Evolutionary conservation across 2,888 invertebrate genomes (phyloP).

Genomic region (Itoplectis maculator): DNA sequence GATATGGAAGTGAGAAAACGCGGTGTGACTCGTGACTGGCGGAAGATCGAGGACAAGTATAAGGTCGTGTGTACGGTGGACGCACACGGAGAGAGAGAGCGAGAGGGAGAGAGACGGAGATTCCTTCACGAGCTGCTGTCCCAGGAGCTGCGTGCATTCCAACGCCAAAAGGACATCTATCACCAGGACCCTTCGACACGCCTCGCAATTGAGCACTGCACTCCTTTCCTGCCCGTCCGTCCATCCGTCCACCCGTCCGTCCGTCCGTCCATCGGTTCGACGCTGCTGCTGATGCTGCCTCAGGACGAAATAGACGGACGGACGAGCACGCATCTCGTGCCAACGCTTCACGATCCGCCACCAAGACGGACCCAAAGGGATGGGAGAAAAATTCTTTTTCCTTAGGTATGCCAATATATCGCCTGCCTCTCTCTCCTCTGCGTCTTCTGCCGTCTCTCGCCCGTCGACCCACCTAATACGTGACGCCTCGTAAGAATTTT

Average conservation of each 20-base stretch:
- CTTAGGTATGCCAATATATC: constrained; percentile 84
- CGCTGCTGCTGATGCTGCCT: constrained; percentile 47
- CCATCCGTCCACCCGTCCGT: constrained; percentile 46
- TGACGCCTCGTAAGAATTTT: constrained; percentile 82
- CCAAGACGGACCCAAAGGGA: constrained; percentile 67
- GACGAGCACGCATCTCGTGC: constrained; percentile 67
- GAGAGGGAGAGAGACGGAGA: constrained; percentile 60
- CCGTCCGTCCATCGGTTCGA: constrained; percentile 29
- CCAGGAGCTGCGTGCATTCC: constrained; percentile 78
- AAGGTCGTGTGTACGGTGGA: constrained; percentile 61
- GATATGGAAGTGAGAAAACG: constrained; percentile 25
- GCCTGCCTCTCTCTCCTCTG: constrained; percentile 73
- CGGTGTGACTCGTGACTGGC: neutral
- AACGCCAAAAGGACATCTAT: constrained; percentile 81
- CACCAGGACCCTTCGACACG: constrained; percentile 76
- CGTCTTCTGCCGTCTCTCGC: constrained; percentile 39
- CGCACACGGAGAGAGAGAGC: neutral
- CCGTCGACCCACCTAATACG: constrained; percentile 76
- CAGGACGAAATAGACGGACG: constrained; percentile 73
- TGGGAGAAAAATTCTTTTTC: constrained; percentile 83
- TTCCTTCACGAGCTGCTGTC: constrained; percentile 70
- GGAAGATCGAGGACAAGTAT: constrained; percentile 55
- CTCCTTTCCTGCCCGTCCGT: constrained; percentile 56
- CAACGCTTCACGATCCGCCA: constrained; percentile 35
- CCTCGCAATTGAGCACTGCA: constrained; percentile 81